Evolutionary conservation across 1,140 invertebrate species (phyloP).

Genomic region (Drosophila asahinai): DNA sequence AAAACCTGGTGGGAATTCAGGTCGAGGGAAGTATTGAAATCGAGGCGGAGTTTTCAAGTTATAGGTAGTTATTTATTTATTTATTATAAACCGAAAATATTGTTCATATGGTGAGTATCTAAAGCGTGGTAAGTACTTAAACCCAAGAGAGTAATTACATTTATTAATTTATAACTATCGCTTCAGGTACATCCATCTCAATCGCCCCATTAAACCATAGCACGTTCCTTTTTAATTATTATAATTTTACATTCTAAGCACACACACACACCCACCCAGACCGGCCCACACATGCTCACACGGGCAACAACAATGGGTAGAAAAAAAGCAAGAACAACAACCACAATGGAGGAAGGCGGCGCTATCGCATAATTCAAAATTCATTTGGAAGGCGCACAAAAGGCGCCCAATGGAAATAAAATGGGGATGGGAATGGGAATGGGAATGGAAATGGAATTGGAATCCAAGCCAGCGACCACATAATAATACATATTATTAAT

Average conservation of each 20-base stretch:
- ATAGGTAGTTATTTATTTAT: no score
- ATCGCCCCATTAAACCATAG: constrained; percentile 10
- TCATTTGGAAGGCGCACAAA: constrained; percentile 78
- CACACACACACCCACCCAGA: constrained; percentile 17
- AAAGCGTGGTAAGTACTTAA: neutral
- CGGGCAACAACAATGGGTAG: constrained; percentile 64
- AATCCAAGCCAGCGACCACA: constrained; percentile 33
- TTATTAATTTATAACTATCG: constrained; percentile 13
- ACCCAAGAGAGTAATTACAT: neutral
- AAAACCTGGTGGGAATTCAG: neutral
- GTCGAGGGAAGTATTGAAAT: no score
- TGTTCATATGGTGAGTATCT: neutral
- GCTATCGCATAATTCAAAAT: constrained; percentile 71
- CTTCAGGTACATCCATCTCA: neutral
- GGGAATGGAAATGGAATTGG: constrained; percentile 72
- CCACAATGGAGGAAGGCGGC: constrained; percentile 55
- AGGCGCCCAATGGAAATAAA: constrained; percentile 71
- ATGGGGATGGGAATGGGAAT: constrained; percentile 73
- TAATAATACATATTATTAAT: constrained; percentile 71
- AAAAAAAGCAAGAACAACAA: constrained; percentile 21
- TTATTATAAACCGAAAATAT: neutral
- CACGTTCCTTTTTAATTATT: constrained; percentile 70
- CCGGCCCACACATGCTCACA: constrained; percentile 13
- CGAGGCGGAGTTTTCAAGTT: neutral
- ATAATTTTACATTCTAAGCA: constrained; percentile 69